A percentile compares a stretch with the other conserved stretches of the same genome.
Evolutionary conservation across 2,113 vertebrate genomes (phyloP).

Genomic region (Oncorhynchus gorbuscha): DNA sequence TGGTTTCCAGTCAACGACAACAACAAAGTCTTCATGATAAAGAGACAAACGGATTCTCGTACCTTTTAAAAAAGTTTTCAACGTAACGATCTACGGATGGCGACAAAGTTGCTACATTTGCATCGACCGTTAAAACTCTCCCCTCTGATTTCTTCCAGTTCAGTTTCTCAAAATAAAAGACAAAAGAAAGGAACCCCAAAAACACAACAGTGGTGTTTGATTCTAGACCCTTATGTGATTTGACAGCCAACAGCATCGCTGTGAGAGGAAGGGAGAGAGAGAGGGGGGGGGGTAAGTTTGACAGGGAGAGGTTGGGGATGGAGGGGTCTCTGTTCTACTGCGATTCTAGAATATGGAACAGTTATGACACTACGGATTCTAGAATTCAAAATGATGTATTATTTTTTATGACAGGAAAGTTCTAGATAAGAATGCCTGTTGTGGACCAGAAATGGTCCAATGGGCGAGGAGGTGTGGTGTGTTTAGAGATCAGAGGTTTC

Average conservation of each 20-base stretch:
- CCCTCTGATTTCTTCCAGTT: conserved; percentile 10
- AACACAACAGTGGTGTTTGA: conserved; percentile 21
- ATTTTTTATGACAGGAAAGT: not conserved
- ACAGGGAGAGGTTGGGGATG: conserved; percentile 10
- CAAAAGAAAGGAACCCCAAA: conserved; percentile 15
- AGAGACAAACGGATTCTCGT: conserved; percentile 24
- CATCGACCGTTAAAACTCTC: conserved; percentile 43
- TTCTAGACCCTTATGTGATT: conserved; percentile 25
- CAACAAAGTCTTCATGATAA: conserved; percentile 21
- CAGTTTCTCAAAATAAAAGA: conserved; percentile 46
- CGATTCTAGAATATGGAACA: conserved; percentile 20
- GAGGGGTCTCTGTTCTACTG: conserved; percentile 37
- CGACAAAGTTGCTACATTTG: conserved; percentile 72
- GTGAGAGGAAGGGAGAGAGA: conserved; percentile 13
- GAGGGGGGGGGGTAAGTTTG: not conserved
- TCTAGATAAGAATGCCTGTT: not conserved
- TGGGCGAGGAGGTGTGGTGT: not conserved
- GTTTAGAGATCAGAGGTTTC: not conserved
- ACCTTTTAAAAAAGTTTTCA: conserved; percentile 10
- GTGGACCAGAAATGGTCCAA: not conserved
- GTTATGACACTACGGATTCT: conserved; percentile 19
- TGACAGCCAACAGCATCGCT: conserved; percentile 38
- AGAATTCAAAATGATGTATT: not conserved
- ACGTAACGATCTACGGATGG: conserved; percentile 38
- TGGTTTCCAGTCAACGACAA: no score